Evolutionary conservation across 2,113 vertebrate species (phyloP), one percentile per base, ranked within the genome.

Genomic region (Hydrolagus affinis): DNA sequence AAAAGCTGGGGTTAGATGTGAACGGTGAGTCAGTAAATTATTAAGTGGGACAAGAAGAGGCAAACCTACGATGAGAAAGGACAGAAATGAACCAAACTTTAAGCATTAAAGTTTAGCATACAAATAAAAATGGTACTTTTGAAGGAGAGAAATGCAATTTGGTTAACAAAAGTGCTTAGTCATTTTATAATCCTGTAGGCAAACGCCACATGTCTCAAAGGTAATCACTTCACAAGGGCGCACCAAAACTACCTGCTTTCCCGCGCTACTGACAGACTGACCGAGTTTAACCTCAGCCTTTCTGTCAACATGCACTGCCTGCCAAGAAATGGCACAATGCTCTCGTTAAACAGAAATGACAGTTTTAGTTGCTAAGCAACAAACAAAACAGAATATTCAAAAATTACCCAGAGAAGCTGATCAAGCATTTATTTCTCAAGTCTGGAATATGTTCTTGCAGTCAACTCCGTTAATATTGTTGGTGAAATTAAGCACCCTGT

Each of bases 281-380:
- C 60, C 60, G 59, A 66, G 0, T 32, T 68, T 83, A 83, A 83
- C 78, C 78, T 83, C 60, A 66, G 77, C 30, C 19, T 57, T 11
- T 77, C 62, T 83, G 60, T 66, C 78, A 83, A 68, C 78, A 83
- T 14, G 66, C 12, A 66, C 23, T 21, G 9, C 28, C 78, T 83
- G 78, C 78, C 78, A 83, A 83, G 25, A 83, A 83, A 80, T 80
- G 23, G 77, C 25, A 64, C 25, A 83, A 32, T 83, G 64, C 64
- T 80, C 25, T 66, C 14, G 30, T 21, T 28, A 64, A 83, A 83
- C 78, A 83, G 62, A 83, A 83, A 30, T 83, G 78, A 83, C 78
- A 83, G 78, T 83, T 83, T 83, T 14, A 32, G 60, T 68, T 25
- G 78, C 78, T 64, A 25, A 64, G 62, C 78, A 83, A 83, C 78